Base-by-base conservation (phyloP, 1,140 invertebrate species). In the Heliothis virescens region DNA sequence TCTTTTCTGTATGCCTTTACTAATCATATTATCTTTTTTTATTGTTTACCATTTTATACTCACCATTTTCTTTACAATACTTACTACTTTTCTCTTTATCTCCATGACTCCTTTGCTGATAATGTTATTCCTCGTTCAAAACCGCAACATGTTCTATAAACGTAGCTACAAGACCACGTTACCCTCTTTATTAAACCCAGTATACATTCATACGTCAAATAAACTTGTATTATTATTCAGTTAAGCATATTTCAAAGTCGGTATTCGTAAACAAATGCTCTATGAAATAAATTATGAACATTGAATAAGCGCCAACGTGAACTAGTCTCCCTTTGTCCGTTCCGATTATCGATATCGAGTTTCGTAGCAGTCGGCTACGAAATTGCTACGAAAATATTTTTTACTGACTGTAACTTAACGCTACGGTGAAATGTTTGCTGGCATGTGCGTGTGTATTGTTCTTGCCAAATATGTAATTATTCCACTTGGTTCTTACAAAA, bases 401-500 rank as follows among this genome's bases (percentile, higher is more conserved):
- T 29, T 60, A 60, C 57, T 59, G 57, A 59, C 26, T 21, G 26
- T 26, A 59, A 59, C 26, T 59, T 26, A 21, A 57, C 15, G 41
- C 63, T 67, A 67, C 41, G 63, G 13, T 60, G 21, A 60, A 60
- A 60, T 29, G 57, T 0, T 29, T 0, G 21, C 29, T 60, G 57
- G 57, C 57, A 29, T 60, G 11, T 60, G 57, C 57, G 21, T 60
- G 21, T 60, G 3, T 63, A 47, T 63, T 71, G 18, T 18, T 57
- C 29, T 34, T 57, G 26, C 69, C 18, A 34, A 55, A 16, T 18
- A 26, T 26, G 21, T 26, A 16, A 18, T 47, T 34, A 65, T 13
- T 48, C 57, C 52, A 41, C 50, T 55, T 41, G 10, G 16, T 59
- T 74, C 57, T 74, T 74, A 62, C 16, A 62, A 60, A 57, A 73